Percentiles rank a stretch among this genome's conserved stretches.
Conservation (phyloP, 2,113 vertebrate species). For the Psephotus haematonotus region DNA sequence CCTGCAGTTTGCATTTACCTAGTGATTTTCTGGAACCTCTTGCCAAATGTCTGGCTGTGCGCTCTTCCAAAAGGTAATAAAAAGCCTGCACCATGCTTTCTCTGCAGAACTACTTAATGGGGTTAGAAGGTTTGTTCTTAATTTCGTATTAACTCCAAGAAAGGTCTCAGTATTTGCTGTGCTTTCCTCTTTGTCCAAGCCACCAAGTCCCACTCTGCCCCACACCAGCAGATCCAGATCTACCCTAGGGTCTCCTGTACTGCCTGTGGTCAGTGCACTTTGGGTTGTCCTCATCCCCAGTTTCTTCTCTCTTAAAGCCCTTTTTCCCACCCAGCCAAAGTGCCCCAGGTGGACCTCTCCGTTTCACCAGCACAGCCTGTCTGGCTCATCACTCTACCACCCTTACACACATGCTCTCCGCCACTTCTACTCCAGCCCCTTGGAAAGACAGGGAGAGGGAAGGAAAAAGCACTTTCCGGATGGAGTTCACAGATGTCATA, state of each 20-base stretch:
- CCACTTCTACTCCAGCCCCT: neutral
- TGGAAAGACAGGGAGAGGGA: neutral
- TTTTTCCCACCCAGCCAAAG: neutral
- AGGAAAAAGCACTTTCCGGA: neutral
- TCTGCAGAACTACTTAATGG: conserved; percentile 33
- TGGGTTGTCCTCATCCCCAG: neutral
- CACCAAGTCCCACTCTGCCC: neutral
- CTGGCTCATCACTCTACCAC: neutral
- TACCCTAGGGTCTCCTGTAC: neutral
- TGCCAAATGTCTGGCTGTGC: neutral
- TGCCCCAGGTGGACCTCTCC: neutral
- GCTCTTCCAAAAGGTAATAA: conserved; percentile 22
- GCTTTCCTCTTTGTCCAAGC: neutral
- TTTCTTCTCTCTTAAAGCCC: neutral
- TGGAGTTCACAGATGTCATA: neutral
- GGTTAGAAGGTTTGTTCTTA: neutral
- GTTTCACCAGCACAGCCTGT: accelerated
- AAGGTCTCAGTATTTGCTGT: neutral
- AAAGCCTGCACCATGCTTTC: neutral
- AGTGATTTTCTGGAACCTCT: neutral
- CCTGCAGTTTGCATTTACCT: conserved; percentile 11
- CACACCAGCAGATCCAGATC: neutral
- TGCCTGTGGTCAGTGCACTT: accelerated
- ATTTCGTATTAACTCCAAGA: neutral
- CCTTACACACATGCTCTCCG: neutral